Evolutionary conservation across 2,888 invertebrate genomes (phyloP), one percentile per base, ranked within the genome.

Genomic region (Troglohyphantes excavatus): DNA sequence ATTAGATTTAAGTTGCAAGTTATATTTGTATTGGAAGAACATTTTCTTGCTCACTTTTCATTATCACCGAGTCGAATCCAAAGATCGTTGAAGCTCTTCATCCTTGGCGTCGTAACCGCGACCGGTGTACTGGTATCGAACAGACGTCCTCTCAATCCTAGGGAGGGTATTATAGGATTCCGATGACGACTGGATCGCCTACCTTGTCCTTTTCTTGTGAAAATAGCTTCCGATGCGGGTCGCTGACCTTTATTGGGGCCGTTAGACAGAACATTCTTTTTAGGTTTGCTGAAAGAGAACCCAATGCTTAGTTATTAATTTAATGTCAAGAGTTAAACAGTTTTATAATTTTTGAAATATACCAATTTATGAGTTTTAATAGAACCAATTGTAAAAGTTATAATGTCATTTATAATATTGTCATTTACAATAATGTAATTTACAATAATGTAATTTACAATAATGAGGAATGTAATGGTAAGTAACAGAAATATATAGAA

Each of bases 1-100:
- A n/a, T n/a, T n/a, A n/a, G n/a, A n/a, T n/a, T n/a, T n/a, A n/a
- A n/a, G n/a, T n/a, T n/a, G n/a, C n/a, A n/a, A n/a, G n/a, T n/a
- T n/a, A n/a, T n/a, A n/a, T n/a, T n/a, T n/a, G n/a, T n/a, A n/a
- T n/a, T n/a, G n/a, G n/a, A n/a, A n/a, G n/a, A n/a, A n/a, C n/a
- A n/a, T n/a, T n/a, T n/a, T n/a, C n/a, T n/a, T 9, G 23, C 68
- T 39, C 68, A 82, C 70, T 61, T 82, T 27, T 61, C 78, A n/a
- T 59, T 78, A 1, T 53, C 67, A 21, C 87, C 90, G 63, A 90
- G 53, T 23, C 90, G 23, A 1, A 90, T 83, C 90, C 90, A 90
- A 11, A 90, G 73, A 65, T 90, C 90, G 19, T 90, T 87, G 27
- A 90, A 90, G n/a, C 73, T 68, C 21, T 83, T 23, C 5, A 75